Evolutionary conservation across 2,113 vertebrate species (phyloP), one percentile per base, ranked within the genome.

Genomic region (Dasyprocta punctata): DNA sequence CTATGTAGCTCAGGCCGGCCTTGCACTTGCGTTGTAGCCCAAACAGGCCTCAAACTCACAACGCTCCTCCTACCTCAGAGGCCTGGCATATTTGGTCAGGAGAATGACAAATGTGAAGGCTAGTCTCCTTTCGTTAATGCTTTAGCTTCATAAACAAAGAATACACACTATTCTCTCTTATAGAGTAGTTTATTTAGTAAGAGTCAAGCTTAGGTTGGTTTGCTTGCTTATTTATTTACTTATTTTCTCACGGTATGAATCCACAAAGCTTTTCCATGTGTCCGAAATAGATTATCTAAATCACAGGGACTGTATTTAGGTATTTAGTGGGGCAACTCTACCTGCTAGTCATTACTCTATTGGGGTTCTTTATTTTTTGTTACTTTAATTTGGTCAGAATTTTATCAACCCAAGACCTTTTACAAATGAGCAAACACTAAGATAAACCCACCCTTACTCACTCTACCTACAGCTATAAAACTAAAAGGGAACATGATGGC

Each of bases 71-170:
- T n/a, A n/a, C n/a, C n/a, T n/a, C n/a, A n/a, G n/a, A 69, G 87
- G 33, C 36, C 14, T 86, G 19, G 3, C 13, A 52, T n/a, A 71
- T 73, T 80, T 13, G 41, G 17, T 52, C 69, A 86, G n/a, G 20
- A 96, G 54, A 91, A 81, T 52, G n/a, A 49, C 20, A 69, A 73
- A 93, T 67, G 12, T 69, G 28, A 44, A 26, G 33, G 58, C 38
- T 17, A 65, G 3, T 82, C 30, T 71, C 14, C 65, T 52, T 81
- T 14, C 52, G 5, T 13, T 85, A 14, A 77, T 80, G 44, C 3
- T 86, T 93, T 28, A 52, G 11, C 16, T n/a, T 89, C 78, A 95
- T 38, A 87, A 83, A 30, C n/a, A 87, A 49, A 87, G 88, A 75
- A 38, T 22, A 36, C 22, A 41, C 17, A 73, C 24, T 38, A 71